Conservation (phyloP, 2,797 vertebrate genomes). For the Rachycentron canadum region DNA sequence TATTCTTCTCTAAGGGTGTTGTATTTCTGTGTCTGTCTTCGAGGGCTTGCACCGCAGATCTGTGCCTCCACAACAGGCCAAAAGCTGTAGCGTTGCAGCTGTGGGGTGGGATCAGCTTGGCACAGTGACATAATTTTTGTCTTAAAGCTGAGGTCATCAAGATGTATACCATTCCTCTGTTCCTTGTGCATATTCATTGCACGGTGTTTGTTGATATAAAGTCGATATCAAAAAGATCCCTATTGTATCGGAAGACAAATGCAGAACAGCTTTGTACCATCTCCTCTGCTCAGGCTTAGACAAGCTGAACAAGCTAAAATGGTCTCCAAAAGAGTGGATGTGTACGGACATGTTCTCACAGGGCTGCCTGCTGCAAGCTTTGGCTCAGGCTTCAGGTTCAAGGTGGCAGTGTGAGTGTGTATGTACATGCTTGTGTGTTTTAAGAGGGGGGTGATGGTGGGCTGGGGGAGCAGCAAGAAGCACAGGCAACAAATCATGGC, state of each 20-base stretch:
- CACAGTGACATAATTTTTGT: slow-evolving; percentile 15
- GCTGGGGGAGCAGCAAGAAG: slow-evolving; percentile 36
- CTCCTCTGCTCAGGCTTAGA: slow-evolving; percentile 50
- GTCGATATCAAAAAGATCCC: slow-evolving; percentile 38
- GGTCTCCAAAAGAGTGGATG: slow-evolving; percentile 61
- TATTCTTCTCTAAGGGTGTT: neutral
- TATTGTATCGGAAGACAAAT: slow-evolving; percentile 28
- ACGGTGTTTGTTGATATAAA: slow-evolving; percentile 49
- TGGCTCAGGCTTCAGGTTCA: slow-evolving; percentile 52
- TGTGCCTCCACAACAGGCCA: slow-evolving; percentile 22
- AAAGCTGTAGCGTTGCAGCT: slow-evolving; percentile 51
- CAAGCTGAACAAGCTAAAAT: slow-evolving; percentile 56
- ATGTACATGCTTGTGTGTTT: slow-evolving; percentile 42
- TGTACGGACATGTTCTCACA: slow-evolving; percentile 69
- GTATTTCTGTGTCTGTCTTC: slow-evolving; percentile 18
- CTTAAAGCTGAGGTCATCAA: slow-evolving; percentile 35
- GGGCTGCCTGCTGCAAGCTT: slow-evolving; percentile 53
- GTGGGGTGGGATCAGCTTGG: slow-evolving; percentile 60
- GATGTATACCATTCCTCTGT: slow-evolving; percentile 30
- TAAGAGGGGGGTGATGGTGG: slow-evolving; percentile 17
- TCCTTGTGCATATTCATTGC: slow-evolving; percentile 30
- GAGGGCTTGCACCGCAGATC: slow-evolving; percentile 10
- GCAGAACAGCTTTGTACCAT: slow-evolving; percentile 28
- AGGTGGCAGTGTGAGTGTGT: slow-evolving; percentile 43
- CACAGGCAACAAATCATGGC: slow-evolving; percentile 62